Evolutionary conservation across 2,113 vertebrate genomes (phyloP), one percentile per base, ranked within the genome.

Genomic region (Hippocampus guttulatus): DNA sequence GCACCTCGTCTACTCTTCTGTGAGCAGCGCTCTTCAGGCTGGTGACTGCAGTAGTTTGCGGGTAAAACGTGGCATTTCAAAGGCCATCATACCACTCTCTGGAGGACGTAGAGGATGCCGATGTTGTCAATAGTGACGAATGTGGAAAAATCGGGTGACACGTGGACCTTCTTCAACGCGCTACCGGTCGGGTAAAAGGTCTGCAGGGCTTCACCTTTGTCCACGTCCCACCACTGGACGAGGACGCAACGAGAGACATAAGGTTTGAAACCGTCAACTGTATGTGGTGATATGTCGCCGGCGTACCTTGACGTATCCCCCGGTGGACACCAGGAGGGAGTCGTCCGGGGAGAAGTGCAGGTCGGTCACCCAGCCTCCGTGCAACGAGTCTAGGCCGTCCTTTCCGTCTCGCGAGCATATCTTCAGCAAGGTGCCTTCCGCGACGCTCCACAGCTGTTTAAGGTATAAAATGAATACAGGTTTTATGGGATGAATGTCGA

Each of bases 61-160:
- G 18, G 20, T 40, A 12, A 6, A 25, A 16, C 21, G 21, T 18
- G 57, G 15, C 16, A 27, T 60, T 60, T 0, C 64, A 14, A 30
- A 5, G 10, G 49, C n/a, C 10, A 15, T 62, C 54, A 84, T 51
- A 68, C 69, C 40, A 92, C 87, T 71, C 90, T 93, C 90, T 89
- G 92, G 69, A 99, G 92, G 73, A 97, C 78, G 83, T 99, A 99
- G 77, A 98, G 95, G 89, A 97, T 95, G 30, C 97, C 97, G 58
- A 98, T 95, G 82, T 91, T 95, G 92, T 99, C 96, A 67, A 99
- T 92, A 82, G 96, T 99, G 86, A 98, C 92, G 23, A 93, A 99
- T 18, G 94, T 92, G 85, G 82, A 91, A 91, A 99, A 99, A 87
- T 94, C 85, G 3, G 93, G 74, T 0, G 95, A 97, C 75, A 95